Evolutionary conservation across 2,113 vertebrate species (phyloP), one percentile per base, ranked within the genome.

Genomic region (Mesocricetus auratus): DNA sequence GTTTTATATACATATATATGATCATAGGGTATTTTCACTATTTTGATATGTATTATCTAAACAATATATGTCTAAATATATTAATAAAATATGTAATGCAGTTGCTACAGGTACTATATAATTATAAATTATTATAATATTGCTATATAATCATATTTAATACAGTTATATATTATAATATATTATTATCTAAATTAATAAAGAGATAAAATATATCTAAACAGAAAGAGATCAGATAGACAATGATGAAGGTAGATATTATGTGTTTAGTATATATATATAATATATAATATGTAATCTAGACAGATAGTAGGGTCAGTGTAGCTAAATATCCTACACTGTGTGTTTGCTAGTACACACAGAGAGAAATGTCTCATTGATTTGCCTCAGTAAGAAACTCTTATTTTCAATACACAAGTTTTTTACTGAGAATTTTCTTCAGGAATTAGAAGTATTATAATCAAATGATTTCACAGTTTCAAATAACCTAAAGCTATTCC

Each of bases 401-500:
- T 45, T 45, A 75, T 79, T 56, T 79, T 79, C 4, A 56, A 56
- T n/a, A 79, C 2, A 79, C 91, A 5, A 36, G 36, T 81, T 71
- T 66, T 91, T 24, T 50, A 87, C 81, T 86, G 8, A 83, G 71
- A 78, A 1, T 50, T 22, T 90, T 26, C 2, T 78, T 15, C 39
- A 91, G 58, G 11, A 94, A 12, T 69, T 45, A 92, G 45, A 87
- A 92, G 36, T 74, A 75, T 45, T 91, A 79, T 89, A 96, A 86
- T 95, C 62, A 88, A 91, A 91, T 89, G 9, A 86, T 75, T 68
- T 92, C 36, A 82, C 90, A 69, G 26, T 58, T 62, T 86, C 85
- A 86, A 92, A 75, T 83, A 92, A 83, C 79, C 75, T 86, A 58
- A 93, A 95, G 47, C 62, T 93, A 75, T 83, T 93, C 16, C 21